These are phyloP conservation scores for Tholera decimalis DNA, from an alignment of 2,888 invertebrate species.

Conservation along the genomic window DNA sequence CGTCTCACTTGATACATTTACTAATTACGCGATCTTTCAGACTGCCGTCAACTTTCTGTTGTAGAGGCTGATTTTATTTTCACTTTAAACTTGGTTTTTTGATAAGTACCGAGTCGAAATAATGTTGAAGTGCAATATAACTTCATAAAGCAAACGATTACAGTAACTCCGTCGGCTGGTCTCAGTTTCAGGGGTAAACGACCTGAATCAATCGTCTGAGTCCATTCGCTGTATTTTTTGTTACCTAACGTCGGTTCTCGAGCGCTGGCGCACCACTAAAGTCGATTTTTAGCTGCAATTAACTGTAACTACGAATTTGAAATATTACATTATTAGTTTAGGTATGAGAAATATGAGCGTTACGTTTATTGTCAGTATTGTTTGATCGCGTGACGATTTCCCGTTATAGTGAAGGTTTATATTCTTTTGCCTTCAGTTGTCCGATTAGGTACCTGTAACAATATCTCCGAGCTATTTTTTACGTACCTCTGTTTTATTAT, in stretches of 20 bases:
- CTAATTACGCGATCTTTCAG: slow-evolving; percentile 42
- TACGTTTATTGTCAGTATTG: slow-evolving; percentile 8
- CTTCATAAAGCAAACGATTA: slow-evolving; percentile 64
- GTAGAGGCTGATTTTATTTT: slow-evolving; percentile 31
- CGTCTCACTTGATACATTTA: slow-evolving; percentile 31
- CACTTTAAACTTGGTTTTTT: slow-evolving; percentile 21
- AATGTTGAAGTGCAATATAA: slow-evolving; percentile 56
- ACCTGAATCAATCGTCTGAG: slow-evolving; percentile 82
- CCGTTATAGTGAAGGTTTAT: slow-evolving; percentile 8
- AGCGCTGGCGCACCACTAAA: slow-evolving; percentile 47
- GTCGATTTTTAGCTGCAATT: slow-evolving; percentile 50
- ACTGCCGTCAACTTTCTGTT: slow-evolving; percentile 50
- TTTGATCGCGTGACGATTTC: slow-evolving; percentile 40
- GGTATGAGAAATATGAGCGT: slow-evolving; percentile 5
- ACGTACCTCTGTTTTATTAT: slow-evolving; percentile 4
- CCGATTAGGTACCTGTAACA: background rate
- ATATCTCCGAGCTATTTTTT: background rate
- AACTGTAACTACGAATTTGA: slow-evolving; percentile 47
- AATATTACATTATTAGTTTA: slow-evolving; percentile 32
- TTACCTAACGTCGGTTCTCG: slow-evolving; percentile 55
- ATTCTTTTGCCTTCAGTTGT: slow-evolving; percentile 26
- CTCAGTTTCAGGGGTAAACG: slow-evolving; percentile 83
- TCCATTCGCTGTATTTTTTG: slow-evolving; percentile 71
- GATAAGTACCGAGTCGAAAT: slow-evolving; percentile 13
- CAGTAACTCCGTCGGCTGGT: slow-evolving; percentile 69